Evolutionary conservation across 1,140 invertebrate genomes (phyloP), one percentile per base, ranked within the genome.

Genomic region (Drosophila pandora): DNA sequence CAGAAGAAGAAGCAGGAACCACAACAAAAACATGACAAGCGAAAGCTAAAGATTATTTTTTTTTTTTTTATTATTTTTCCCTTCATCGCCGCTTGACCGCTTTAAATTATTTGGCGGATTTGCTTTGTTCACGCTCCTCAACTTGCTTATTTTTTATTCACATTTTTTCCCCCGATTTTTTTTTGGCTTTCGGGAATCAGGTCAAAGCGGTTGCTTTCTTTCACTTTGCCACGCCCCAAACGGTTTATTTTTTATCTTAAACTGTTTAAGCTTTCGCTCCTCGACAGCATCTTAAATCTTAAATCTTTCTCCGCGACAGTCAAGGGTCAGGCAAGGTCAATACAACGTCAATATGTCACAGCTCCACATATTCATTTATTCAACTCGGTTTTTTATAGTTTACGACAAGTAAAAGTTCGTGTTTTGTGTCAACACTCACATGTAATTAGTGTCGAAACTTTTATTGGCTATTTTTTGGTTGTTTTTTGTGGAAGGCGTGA

Each of bases 171-270:
- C n/a, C n/a, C n/a, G n/a, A n/a, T 65, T 25, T 17, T 32, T 67
- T 65, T 69, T 76, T 68, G 76, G 62, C 63, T 76, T 76, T 68
- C 28, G 56, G 60, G 60, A 87, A 87, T 87, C 79, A 87, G 83
- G 83, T 87, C 83, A 88, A 79, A 88, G 87, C 84, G 68, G 83
- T 88, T 83, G 79, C 78, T 87, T 88, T 88, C 83, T 87, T 88
- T 87, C 71, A 49, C 65, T 69, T 45, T 67, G 70, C 70, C 79
- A 72, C 84, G 61, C 69, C 78, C 67, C 62, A 23, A 47, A 49
- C 63, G 37, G 48, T 58, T 64, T 58, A 49, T 65, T 74, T 74
- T 58, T 37, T 39, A 12, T 25, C 43, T 57, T 64, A 64, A 30
- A 59, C 50, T 45, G 71, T n/a, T n/a, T n/a, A n/a, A n/a, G n/a